Evolutionary conservation across 2,113 vertebrate species (phyloP).

Genomic region (Cottus gobio): DNA sequence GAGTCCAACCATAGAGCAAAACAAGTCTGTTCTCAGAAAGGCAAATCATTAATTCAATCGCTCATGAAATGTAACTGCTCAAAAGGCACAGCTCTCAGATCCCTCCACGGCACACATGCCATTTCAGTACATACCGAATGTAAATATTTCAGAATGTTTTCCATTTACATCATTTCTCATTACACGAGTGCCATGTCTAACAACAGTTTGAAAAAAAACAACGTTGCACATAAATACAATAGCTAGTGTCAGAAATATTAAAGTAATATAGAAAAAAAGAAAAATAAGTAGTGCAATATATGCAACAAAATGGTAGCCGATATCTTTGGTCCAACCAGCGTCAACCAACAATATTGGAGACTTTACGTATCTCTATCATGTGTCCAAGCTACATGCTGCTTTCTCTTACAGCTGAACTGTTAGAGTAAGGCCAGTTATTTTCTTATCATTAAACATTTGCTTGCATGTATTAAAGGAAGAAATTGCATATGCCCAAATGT

Average conservation of each 20-base stretch:
- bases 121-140: slow-evolving; percentile 40
- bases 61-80: slow-evolving; percentile 12
- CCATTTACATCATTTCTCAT: slow-evolving; percentile 39
- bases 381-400: background rate
- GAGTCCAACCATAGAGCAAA: background rate
- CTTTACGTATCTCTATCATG: background rate
- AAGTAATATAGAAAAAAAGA: slow-evolving; percentile 24
- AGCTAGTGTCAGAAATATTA: slow-evolving; percentile 52
- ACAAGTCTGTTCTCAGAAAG: background rate
- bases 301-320: slow-evolving; percentile 50
- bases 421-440: background rate
- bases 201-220: slow-evolving; percentile 44
- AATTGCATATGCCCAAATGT: background rate
- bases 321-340: slow-evolving; percentile 74
- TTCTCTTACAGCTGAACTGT: background rate
- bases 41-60: background rate
- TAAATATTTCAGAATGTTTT: slow-evolving; percentile 44
- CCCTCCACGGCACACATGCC: slow-evolving; percentile 27
- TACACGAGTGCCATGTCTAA: slow-evolving; percentile 75
- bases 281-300: slow-evolving; percentile 68
- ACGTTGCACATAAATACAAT: slow-evolving; percentile 66
- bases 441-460: background rate
- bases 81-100: slow-evolving; percentile 11
- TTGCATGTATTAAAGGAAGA: background rate
- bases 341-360: slow-evolving; percentile 55